These are phyloP conservation scores for Danio kyathit DNA, from an alignment of 2,797 vertebrate species.

Conservation along the genomic window DNA sequence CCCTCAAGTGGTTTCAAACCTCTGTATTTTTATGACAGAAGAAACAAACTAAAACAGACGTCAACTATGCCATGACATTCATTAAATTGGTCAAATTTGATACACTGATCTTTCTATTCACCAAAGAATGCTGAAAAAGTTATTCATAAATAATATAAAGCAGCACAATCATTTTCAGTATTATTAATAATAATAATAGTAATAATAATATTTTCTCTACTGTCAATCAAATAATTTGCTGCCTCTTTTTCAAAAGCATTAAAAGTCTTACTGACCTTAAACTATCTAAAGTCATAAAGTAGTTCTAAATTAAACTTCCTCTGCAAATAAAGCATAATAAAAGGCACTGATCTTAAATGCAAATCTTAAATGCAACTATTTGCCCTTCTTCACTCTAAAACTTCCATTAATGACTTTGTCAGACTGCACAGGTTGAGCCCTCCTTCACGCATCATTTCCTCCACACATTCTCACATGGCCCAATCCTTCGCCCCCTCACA, in stretches of 20 bases:
- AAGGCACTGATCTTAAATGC: neutral
- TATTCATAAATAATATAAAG: neutral
- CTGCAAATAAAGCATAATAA: neutral
- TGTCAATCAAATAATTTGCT: neutral
- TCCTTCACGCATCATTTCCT: slow-evolving; percentile 23
- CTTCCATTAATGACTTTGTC: neutral
- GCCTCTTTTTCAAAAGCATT: neutral
- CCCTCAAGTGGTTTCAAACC: too few relatives aligned
- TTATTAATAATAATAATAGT: neutral
- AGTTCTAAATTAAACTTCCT: neutral
- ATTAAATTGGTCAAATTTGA: neutral
- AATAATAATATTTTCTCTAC: neutral
- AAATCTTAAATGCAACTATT: neutral
- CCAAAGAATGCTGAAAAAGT: too few relatives aligned
- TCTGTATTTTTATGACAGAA: too few relatives aligned
- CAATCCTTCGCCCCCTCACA: slow-evolving; percentile 10
- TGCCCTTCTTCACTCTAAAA: neutral
- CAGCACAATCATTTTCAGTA: neutral
- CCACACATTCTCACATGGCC: slow-evolving; percentile 14
- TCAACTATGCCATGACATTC: neutral
- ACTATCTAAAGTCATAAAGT: too few relatives aligned
- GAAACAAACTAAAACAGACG: too few relatives aligned
- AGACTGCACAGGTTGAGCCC: slow-evolving; percentile 4
- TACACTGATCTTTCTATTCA: neutral
- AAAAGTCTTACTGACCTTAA: neutral